Conservation (phyloP, 2,888 invertebrate genomes). For the Cephalotes varians region DNA sequence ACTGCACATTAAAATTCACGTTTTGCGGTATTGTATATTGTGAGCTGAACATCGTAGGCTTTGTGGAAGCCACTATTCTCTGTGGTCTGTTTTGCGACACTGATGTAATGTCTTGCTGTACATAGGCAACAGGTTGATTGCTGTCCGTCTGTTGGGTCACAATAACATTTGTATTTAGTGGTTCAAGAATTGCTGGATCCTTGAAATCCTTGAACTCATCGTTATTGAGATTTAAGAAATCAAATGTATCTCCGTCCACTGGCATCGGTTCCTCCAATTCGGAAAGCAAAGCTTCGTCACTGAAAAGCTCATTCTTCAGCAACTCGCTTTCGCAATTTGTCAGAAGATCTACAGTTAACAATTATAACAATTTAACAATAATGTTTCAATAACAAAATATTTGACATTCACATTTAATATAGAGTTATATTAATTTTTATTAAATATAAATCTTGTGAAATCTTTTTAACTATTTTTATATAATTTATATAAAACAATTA, state of each 20-base stretch:
- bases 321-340: conserved; percentile 90
- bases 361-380: not conserved
- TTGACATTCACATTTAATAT: not conserved
- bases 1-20: conserved; percentile 83
- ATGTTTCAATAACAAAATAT: not conserved
- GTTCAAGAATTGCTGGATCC: conserved; percentile 68
- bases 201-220: conserved; percentile 73
- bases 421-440: not conserved
- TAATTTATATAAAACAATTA: not conserved
- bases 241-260: conserved; percentile 86
- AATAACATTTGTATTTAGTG: conserved; percentile 70
- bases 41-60: conserved; percentile 80
- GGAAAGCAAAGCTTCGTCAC: conserved; percentile 86
- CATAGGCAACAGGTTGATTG: conserved; percentile 60
- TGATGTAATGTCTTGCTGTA: conserved; percentile 60
- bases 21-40: conserved; percentile 82
- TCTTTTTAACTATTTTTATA: not conserved
- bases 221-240: conserved; percentile 84
- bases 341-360: conserved; percentile 87
- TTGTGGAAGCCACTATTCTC: conserved; percentile 76
- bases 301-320: conserved; percentile 87
- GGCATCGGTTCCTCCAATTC: conserved; percentile 86
- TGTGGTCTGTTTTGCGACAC: conserved; percentile 66
- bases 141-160: conserved; percentile 58
- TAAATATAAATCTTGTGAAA: not conserved